Percentiles rank a stretch among this genome's conserved stretches.
Conservation (phyloP, 2,113 vertebrate genomes). For the Aphyosemion australe region DNA sequence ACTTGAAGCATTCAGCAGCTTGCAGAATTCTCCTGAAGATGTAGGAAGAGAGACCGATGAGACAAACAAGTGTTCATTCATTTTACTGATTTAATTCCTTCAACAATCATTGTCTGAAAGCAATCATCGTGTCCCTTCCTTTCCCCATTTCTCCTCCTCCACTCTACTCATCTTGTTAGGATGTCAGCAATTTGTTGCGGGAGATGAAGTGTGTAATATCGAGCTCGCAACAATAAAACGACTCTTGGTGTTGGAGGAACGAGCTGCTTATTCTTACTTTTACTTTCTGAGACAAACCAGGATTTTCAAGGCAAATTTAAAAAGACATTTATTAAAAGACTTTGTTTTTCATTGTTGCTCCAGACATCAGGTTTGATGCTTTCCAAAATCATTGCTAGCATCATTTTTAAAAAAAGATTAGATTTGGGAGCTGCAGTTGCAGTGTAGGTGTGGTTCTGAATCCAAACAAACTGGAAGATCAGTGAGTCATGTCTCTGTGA, state of each 20-base stretch:
- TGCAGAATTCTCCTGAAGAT: slow-evolving; percentile 15
- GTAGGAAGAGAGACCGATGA: slow-evolving; percentile 10
- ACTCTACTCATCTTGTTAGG: slow-evolving; percentile 6
- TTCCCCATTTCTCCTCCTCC: background rate
- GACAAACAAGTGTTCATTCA: slow-evolving; percentile 21
- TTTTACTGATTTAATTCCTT: slow-evolving; percentile 48
- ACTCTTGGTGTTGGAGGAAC: background rate
- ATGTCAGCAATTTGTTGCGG: slow-evolving; percentile 35
- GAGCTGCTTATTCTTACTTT: background rate
- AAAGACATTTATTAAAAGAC: too few species aligned
- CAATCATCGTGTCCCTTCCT: slow-evolving; percentile 24
- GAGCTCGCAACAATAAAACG: background rate
- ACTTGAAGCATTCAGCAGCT: slow-evolving; percentile 10
- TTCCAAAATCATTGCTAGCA: background rate
- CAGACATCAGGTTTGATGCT: background rate
- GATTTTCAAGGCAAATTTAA: too few species aligned
- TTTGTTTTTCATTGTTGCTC: background rate
- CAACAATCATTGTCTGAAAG: slow-evolving; percentile 24
- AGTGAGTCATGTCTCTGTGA: background rate
- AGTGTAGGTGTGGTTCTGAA: background rate
- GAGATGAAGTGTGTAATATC: slow-evolving; percentile 16
- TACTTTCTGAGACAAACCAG: background rate
- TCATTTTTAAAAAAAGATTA: background rate
- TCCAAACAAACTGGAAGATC: background rate
- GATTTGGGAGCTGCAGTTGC: background rate